Evolutionary conservation across 2,888 invertebrate species (phyloP).

Genomic region (Cosmopolites sordidus): DNA sequence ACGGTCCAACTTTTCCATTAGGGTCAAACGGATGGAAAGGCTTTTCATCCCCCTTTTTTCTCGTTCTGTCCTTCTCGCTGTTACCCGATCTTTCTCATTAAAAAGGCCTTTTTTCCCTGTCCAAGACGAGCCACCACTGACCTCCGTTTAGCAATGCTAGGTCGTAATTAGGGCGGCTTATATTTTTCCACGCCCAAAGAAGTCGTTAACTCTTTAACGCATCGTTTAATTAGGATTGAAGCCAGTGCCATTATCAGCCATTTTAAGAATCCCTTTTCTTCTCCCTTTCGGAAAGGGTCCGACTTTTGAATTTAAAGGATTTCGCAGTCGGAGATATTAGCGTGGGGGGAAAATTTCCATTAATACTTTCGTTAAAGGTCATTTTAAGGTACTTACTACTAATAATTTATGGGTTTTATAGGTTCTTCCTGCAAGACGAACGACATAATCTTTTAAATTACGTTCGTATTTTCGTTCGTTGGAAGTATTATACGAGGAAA

Average conservation of each 20-base stretch:
- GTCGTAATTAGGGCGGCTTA: conserved; percentile 27
- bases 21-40: too few relatives aligned
- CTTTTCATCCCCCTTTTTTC: too few relatives aligned
- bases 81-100: too few relatives aligned
- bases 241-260: conserved; percentile 34
- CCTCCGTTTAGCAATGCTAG: conserved; percentile 6
- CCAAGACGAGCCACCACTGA: background rate
- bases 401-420: background rate
- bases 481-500: too few relatives aligned
- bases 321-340: background rate
- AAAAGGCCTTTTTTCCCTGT: too few relatives aligned
- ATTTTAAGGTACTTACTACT: background rate
- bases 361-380: conserved; percentile 1
- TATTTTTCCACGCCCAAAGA: conserved; percentile 36
- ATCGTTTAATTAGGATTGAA: conserved; percentile 34
- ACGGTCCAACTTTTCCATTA: too few relatives aligned
- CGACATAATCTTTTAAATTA: too few relatives aligned
- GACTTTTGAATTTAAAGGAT: background rate
- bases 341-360: background rate
- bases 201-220: conserved; percentile 38
- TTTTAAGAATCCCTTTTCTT: conserved; percentile 23
- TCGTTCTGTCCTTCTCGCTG: too few relatives aligned
- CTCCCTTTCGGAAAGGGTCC: conserved; percentile 6
- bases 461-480: too few relatives aligned
- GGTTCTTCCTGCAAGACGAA: too few relatives aligned